phyloP scores from a whole-genome alignment of 2,888 invertebrate genomes.

The Orthonevra nobilis region DNA sequence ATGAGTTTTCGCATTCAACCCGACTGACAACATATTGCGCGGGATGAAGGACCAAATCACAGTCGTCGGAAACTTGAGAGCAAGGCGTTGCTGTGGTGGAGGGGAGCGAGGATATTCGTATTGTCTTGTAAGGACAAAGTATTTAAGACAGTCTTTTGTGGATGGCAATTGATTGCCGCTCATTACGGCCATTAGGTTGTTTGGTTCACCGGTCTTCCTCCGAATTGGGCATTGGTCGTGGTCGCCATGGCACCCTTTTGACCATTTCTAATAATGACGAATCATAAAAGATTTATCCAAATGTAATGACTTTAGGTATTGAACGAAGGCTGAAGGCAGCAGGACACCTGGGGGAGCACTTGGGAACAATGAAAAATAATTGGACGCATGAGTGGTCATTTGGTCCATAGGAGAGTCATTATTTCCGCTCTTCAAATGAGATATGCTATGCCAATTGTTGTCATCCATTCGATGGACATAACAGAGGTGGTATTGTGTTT shows the following conservation, averaged over 20 bases:
- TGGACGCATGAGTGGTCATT: conserved; percentile 74
- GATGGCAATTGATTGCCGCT: conserved; percentile 67
- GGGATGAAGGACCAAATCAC: too few relatives aligned
- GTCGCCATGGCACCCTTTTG: conserved; percentile 26
- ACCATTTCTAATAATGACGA: conserved; percentile 42
- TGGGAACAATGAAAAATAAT: conserved; percentile 73
- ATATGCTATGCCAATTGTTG: conserved; percentile 66
- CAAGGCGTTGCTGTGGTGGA: too few relatives aligned
- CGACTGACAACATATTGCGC: too few relatives aligned
- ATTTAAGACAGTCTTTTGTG: conserved; percentile 55
- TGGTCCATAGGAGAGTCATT: conserved; percentile 71
- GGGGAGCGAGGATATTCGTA: conserved; percentile 17
- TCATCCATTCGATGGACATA: conserved; percentile 27
- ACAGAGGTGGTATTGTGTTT: conserved; percentile 56
- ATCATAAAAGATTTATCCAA: conserved; percentile 67
- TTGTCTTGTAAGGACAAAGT: conserved; percentile 58
- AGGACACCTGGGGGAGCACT: conserved; percentile 51
- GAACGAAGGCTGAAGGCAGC: neutral
- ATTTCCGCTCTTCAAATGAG: conserved; percentile 69
- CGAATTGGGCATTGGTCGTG: too few relatives aligned
- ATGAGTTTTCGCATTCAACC: too few relatives aligned
- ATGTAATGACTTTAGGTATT: conserved; percentile 44
- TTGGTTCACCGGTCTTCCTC: conserved; percentile 13
- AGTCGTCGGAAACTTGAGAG: too few relatives aligned
- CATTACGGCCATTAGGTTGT: conserved; percentile 62